Base-by-base conservation (phyloP, 1,140 invertebrate genomes). In the Octopus sinensis region DNA sequence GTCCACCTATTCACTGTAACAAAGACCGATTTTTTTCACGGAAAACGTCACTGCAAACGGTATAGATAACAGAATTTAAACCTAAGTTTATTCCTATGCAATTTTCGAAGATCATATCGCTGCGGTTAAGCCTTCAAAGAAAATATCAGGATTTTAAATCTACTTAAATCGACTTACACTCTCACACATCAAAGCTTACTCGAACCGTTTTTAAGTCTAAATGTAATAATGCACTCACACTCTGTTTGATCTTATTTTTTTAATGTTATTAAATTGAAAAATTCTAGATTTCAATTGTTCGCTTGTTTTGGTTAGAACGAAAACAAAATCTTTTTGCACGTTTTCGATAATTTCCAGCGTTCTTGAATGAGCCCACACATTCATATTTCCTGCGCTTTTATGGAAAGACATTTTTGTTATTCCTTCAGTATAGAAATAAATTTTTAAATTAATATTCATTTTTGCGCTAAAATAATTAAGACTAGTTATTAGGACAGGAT, bases 91-190 rank as follows among this genome's bases (percentile, higher is more conserved):
- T 68, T 1, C 62, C n/a, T n/a, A 68, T n/a, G 62, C 62, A 68
- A 68, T 68, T 68, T 2, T 68, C 62, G 12, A n/a, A 68, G 62
- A 68, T n/a, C 62, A 13, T 68, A 68, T 12, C 62, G n/a, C 62
- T 68, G 62, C n/a, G 62, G 62, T 68, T n/a, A 68, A n/a, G n/a
- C 1, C n/a, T 68, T 68, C 62, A n/a, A 68, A 68, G 62, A 68
- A 68, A 68, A 68, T 68, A 68, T 68, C 62, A 13, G 12, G 62
- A 68, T 68, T 68, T 68, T 68, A 68, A 68, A 68, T n/a, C 62
- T 68, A 68, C 62, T 68, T n/a, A 68, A 68, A n/a, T 68, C n/a
- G 62, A 68, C n/a, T 12, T 68, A 13, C n/a, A 68, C 62, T 68
- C 62, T 68, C 62, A 68, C 62, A 12, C 12, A 68, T n/a, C 62